Base-by-base conservation (phyloP, 2,888 invertebrate species). In the Toxonevra muliebris region DNA sequence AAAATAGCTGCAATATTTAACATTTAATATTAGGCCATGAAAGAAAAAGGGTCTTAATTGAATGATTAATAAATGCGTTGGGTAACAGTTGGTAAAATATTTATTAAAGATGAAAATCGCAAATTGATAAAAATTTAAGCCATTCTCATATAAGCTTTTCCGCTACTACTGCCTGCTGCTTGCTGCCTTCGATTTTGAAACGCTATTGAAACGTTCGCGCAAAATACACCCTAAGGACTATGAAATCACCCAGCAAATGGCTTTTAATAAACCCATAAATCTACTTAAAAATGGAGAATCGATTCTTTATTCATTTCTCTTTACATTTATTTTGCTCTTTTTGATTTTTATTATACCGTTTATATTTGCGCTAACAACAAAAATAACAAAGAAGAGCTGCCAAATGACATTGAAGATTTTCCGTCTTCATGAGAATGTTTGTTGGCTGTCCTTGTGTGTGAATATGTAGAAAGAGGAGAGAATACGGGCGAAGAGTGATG, bases 221-320 rank as follows among this genome's bases (percentile, higher is more conserved):
- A 30, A 58, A 57, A n/a, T 57, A 41, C 13, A 41, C 64, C 58
- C 63, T 48, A 64, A 57, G 17, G 64, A 10, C 64, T 57, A 57
- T 64, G 50, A 57, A 64, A 64, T 58, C 48, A 40, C 13, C 57
- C 50, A 57, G 57, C 58, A 64, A 30, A 50, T 64, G 48, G 57
- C 48, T 58, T 58, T 64, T 55, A 63, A 63, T 63, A 63, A 48
- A 58, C 64, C 58, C 57, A 64, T 58, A 64, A 64, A 58, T 64
- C 40, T 50, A 17, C 57, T 50, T 41, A 64, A 50, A 64, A 58
- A 64, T 64, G 48, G 64, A 3, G 53, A 54, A 53, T 54, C 53
- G 62, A 54, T 54, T 43, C 40, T 53, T 52, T 61, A n/a, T 42
- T 9, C 13, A 41, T n/a, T 5, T 43, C 19, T 59, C 43, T 43